Evolutionary conservation across 1,140 invertebrate species (phyloP).

Genomic region (Portunus trituberculatus): DNA sequence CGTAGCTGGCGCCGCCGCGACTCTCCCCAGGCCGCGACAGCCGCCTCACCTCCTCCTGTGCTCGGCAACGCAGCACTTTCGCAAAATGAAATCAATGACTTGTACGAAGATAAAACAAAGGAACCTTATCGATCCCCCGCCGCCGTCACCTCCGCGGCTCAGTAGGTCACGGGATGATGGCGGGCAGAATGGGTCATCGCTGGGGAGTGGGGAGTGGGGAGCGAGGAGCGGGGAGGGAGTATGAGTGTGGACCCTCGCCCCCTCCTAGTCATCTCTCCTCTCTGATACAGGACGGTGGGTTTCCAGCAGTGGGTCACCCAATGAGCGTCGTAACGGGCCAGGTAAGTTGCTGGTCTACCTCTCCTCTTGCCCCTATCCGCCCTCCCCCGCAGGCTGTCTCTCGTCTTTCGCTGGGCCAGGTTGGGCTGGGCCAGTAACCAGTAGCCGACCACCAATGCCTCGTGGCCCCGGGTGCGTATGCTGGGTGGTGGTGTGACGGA

Average conservation of each 20-base stretch:
- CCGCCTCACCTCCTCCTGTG: no score
- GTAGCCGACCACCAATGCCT: background rate
- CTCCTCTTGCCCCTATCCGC: background rate
- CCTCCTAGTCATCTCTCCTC: background rate
- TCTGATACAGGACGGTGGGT: background rate
- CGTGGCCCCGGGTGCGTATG: background rate
- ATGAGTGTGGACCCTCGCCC: background rate
- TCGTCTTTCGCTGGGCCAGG: background rate
- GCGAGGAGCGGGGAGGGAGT: background rate
- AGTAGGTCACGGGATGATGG: background rate
- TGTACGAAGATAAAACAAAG: background rate
- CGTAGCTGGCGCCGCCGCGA: background rate
- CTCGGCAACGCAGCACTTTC: background rate
- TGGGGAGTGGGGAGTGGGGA: background rate
- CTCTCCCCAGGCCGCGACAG: no score
- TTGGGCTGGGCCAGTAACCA: background rate
- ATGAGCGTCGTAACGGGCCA: background rate
- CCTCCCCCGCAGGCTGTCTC: background rate
- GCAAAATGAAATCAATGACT: constrained; percentile 4
- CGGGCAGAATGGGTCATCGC: background rate
- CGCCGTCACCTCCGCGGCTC: background rate
- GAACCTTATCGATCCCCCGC: background rate
- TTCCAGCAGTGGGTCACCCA: constrained; percentile 8
- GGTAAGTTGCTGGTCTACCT: background rate
- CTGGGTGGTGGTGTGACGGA: constrained; percentile 7